Evolutionary conservation across 2,797 vertebrate genomes (phyloP).

Genomic region (Benthosema pterotum): DNA sequence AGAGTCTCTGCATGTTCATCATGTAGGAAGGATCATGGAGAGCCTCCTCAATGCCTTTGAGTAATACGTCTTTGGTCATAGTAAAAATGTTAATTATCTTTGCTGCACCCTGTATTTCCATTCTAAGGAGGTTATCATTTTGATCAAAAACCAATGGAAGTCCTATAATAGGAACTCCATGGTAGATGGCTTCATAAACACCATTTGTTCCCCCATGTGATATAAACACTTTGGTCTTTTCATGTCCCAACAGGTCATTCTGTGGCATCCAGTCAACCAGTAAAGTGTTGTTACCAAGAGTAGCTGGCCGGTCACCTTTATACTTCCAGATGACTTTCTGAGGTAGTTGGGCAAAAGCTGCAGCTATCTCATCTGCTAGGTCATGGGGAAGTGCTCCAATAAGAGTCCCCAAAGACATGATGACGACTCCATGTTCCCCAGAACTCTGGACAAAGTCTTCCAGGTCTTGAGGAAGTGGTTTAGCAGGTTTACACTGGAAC

Average conservation of each 20-base stretch:
- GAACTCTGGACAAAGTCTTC: slow-evolving; percentile 77
- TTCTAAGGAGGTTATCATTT: slow-evolving; percentile 65
- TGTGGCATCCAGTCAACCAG: slow-evolving; percentile 79
- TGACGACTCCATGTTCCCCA: slow-evolving; percentile 75
- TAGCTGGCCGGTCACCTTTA: slow-evolving; percentile 62
- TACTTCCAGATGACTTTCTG: slow-evolving; percentile 82
- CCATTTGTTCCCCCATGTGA: slow-evolving; percentile 78
- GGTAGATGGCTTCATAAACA: slow-evolving; percentile 73
- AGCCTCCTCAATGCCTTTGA: slow-evolving; percentile 66
- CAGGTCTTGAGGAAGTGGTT: slow-evolving; percentile 70
- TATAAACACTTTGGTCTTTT: slow-evolving; percentile 68
- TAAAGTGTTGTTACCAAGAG: slow-evolving; percentile 77
- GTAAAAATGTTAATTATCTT: slow-evolving; percentile 45
- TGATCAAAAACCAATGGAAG: slow-evolving; percentile 77
- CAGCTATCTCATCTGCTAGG: slow-evolving; percentile 67
- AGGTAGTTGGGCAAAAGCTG: slow-evolving; percentile 72
- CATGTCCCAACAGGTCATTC: slow-evolving; percentile 77
- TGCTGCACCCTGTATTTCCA: slow-evolving; percentile 61
- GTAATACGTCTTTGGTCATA: slow-evolving; percentile 50
- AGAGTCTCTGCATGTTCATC: slow-evolving; percentile 73
- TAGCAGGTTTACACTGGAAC: slow-evolving; percentile 78
- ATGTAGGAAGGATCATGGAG: slow-evolving; percentile 71
- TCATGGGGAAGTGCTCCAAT: slow-evolving; percentile 63
- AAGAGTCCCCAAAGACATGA: slow-evolving; percentile 80
- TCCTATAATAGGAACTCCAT: slow-evolving; percentile 62